Base-by-base conservation (phyloP, 2,113 vertebrate genomes). In the Xyrauchen texanus region DNA sequence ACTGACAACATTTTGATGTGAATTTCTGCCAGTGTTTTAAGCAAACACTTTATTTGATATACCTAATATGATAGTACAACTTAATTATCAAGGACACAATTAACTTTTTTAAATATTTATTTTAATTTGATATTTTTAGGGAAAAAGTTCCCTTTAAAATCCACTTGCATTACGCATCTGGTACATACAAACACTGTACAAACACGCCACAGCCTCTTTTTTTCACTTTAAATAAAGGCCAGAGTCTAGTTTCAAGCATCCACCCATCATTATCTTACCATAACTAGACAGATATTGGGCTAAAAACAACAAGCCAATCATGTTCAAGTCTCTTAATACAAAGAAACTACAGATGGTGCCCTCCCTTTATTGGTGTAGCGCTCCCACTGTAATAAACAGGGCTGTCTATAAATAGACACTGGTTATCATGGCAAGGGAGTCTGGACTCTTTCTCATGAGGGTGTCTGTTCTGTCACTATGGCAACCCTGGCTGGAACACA, bases 401-500 rank as follows among this genome's bases (percentile, higher is more conserved):
- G 13, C 51, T n/a, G 11, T 73, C 80, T 82, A 71, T 73, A 82
- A 84, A 85, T 84, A 85, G 75, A 53, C 55, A 53, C 8, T 7
- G 9, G 69, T 67, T 66, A 76, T 84, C 75, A 81, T 70, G 55
- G 72, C 5, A 57, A 78, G 65, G 1, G 21, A 34, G 77, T 79
- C 77, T 74, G 70, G 58, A 47, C 79, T 74, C 77, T 68, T 76
- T 77, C 45, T 81, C 81, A 81, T 15, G 60, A 76, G 73, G 63
- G 78, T n/a, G 45, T 81, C 75, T 70, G 67, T 68, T 68, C 53
- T 15, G 21, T 55, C 63, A 51, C 68, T 69, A 83, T 77, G 72
- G 73, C 64, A 79, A 84, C 82, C 45, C 61, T 62, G 60, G 74
- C 62, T 49, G 63, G 4, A 42, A 7, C 5, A 34, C 21, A 34